Evolutionary conservation across 2,888 invertebrate genomes (phyloP).

Genomic region (Stegana nigrithorax): DNA sequence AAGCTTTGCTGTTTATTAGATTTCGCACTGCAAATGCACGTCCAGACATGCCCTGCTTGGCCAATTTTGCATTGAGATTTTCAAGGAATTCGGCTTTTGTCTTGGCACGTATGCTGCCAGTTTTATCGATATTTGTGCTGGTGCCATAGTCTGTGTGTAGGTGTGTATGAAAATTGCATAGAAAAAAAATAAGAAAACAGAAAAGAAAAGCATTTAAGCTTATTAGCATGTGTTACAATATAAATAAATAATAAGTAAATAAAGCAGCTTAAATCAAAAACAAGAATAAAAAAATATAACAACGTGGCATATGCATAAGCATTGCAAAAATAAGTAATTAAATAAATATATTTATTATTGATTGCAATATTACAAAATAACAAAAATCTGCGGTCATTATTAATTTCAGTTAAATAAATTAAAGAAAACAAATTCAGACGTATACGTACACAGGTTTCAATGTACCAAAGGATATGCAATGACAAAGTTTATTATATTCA

Average conservation of each 20-base stretch:
- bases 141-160: conserved; percentile 59
- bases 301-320: background rate
- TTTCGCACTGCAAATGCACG: conserved; percentile 78
- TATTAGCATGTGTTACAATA: background rate
- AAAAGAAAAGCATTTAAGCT: background rate
- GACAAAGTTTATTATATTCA: too few relatives aligned
- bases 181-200: conserved; percentile 11
- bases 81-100: conserved; percentile 78
- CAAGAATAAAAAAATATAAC: background rate
- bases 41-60: conserved; percentile 73
- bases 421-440: too few relatives aligned
- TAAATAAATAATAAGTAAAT: background rate
- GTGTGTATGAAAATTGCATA: background rate
- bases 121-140: conserved; percentile 68
- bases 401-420: too few relatives aligned
- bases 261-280: background rate
- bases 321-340: background rate
- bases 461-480: too few relatives aligned
- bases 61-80: conserved; percentile 83
- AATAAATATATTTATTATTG: too few relatives aligned
- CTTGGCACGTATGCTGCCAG: conserved; percentile 68
- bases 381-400: too few relatives aligned
- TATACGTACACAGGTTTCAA: too few relatives aligned
- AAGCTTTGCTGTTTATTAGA: conserved; percentile 79
- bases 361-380: too few relatives aligned